Evolutionary conservation across 2,888 invertebrate genomes (phyloP), one percentile per base, ranked within the genome.

Genomic region (Drosophila infuscata): DNA sequence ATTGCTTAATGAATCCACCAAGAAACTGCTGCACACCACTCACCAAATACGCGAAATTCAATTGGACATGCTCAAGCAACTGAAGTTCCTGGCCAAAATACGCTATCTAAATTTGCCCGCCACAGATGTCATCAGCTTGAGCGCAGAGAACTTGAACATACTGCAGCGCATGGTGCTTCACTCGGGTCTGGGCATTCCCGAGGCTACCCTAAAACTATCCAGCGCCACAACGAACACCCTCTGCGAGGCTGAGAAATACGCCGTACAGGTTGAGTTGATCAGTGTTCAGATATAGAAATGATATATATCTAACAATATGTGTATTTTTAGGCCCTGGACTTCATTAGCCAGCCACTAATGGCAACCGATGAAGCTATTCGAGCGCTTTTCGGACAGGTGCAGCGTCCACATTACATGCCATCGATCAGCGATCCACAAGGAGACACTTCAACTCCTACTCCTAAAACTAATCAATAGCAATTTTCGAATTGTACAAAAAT

Each of bases 31-130:
- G 6, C 91, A 93, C 53, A 82, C 92, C 17, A 89, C 89, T 0
- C 82, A 92, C 60, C 91, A 94, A 73, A 92, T 94, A 35, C 94
- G 94, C 48, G 93, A 92, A 74, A 92, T 92, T 57, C 91, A 92
- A 70, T 54, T 92, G 15, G 93, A 93, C n/a, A 91, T 92, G 67
- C 83, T 93, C 8, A 92, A 92, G 63, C 92, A 93, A 69, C 78
- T 93, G 7, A 93, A 93, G 80, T 93, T 93, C 63, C 66, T 93
- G 49, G 91, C 92, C 11, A 92, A 92, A 79, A 89, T 93, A 51
- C 92, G 92, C 32, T 90, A 91, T 48, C 72, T 93, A 3, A 93
- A 92, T 83, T 72, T 93, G 36, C 92, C 92, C 17, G 91, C 93
- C 4, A 90, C 91, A 3, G 93, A 93, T 80, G 88, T 93, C 3